Base-by-base conservation (phyloP, 1,140 invertebrate genomes). In the Diuraphis noxia region DNA sequence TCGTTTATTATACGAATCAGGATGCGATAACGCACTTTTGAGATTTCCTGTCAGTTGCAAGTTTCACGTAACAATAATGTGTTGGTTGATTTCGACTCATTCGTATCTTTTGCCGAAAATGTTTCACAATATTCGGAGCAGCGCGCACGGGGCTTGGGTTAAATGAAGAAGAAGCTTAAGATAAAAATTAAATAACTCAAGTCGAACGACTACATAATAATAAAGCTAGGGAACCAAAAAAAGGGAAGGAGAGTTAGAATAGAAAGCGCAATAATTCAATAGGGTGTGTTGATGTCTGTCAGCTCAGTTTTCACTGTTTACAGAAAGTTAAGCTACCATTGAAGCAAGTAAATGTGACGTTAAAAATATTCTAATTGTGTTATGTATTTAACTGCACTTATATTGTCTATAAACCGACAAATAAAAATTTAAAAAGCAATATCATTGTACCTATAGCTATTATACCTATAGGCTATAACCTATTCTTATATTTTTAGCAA, bases 121-220 rank as follows among this genome's bases (percentile, higher is more conserved):
- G 30, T 41, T 82, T n/a, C 40, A n/a, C 40, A 41, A 43, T 43
- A 84, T n/a, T n/a, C n/a, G 13, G 56, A 2, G 34, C 56, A n/a
- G n/a, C 30, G 30, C 13, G 5, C 10, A 2, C 23, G 23, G 8
- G 23, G 30, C 46, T 84, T 1, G 30, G n/a, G 82, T 84, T 84
- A 46, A 84, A 84, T 43, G 82, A 84, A 84, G 82, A 21, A 84
- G 40, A 84, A 84, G 25, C n/a, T 41, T 7, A 10, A 84, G 82
- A 84, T 84, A 84, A 84, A 84, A 84, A 84, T 84, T 84, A 34
- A 46, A 84, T 84, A 30, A 82, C 25, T 41, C 25, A 82, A 82
- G 25, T 30, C 25, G 4, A 41, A 81, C 21, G 9, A 23, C 34
- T 81, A 10, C n/a, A 36, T 36, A 36, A 79, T 79, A 79, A 79